phyloP scores from a whole-genome alignment of 2,888 invertebrate species.

The Tribolium freemani region DNA sequence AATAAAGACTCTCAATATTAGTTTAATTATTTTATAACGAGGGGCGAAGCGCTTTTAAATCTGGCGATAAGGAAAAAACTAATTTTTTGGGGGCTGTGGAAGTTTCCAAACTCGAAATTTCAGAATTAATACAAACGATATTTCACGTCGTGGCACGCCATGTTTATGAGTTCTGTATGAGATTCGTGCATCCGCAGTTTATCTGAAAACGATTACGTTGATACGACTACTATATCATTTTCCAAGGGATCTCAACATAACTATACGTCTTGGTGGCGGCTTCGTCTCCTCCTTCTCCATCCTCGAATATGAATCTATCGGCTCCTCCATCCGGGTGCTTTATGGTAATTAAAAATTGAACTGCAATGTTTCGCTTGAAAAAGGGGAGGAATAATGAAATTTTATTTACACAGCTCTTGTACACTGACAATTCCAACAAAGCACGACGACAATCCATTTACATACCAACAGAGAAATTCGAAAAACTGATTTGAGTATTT shows the following conservation, averaged over 20 bases:
- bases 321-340: not conserved
- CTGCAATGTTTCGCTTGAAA: constrained; percentile 27
- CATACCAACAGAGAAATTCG: constrained; percentile 52
- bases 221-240: constrained; percentile 47
- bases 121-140: constrained; percentile 44
- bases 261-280: constrained; percentile 11
- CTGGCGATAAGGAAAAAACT: not conserved
- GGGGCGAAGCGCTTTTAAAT: constrained; percentile 36
- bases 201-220: constrained; percentile 56
- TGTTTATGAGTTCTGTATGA: constrained; percentile 47
- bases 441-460: constrained; percentile 50
- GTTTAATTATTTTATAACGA: constrained; percentile 59
- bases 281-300: not conserved
- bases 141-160: constrained; percentile 48
- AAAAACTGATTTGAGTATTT: constrained; percentile 56
- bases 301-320: constrained; percentile 8
- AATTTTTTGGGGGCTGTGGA: too few relatives aligned
- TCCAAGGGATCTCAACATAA: constrained; percentile 18
- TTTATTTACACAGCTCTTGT: constrained; percentile 46
- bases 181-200: constrained; percentile 42
- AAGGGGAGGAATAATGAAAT: constrained; percentile 43
- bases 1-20: constrained; percentile 53
- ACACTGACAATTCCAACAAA: constrained; percentile 48
- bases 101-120: too few relatives aligned
- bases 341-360: constrained; percentile 40